Evolutionary conservation across 2,888 invertebrate species (phyloP).

Genomic region (Thecocarcelia acutangulata): DNA sequence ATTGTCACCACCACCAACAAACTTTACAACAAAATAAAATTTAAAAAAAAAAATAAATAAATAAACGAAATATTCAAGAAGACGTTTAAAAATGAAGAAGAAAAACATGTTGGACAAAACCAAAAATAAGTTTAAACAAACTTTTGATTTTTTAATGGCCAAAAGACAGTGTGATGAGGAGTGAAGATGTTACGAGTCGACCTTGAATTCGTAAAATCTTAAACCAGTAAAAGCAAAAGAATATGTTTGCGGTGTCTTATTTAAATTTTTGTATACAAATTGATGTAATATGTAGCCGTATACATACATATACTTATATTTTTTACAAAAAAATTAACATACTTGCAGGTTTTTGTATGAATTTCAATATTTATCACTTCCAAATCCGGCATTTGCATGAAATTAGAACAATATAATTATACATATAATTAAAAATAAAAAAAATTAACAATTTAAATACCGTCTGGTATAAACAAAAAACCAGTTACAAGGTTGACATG

Average conservation of each 20-base stretch:
- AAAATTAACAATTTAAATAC: no score
- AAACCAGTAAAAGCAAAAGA: slow-evolving; percentile 64
- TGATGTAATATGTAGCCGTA: background rate
- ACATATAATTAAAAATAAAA: no score
- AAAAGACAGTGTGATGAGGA: slow-evolving; percentile 17
- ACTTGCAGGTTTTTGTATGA: no score
- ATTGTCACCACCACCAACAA: slow-evolving; percentile 58
- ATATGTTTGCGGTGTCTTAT: slow-evolving; percentile 21
- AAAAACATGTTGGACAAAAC: slow-evolving; percentile 41
- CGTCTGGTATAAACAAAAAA: background rate
- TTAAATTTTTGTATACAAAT: background rate
- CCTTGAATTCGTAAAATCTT: slow-evolving; percentile 72
- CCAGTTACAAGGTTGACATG: background rate
- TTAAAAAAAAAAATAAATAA: background rate
- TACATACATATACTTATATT: no score
- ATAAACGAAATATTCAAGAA: slow-evolving; percentile 4
- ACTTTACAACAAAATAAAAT: slow-evolving; percentile 16
- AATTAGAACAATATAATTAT: no score
- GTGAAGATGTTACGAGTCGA: slow-evolving; percentile 63
- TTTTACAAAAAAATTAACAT: no score
- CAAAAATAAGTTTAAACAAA: slow-evolving; percentile 5
- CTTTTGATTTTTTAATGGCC: slow-evolving; percentile 3
- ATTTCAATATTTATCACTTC: no score
- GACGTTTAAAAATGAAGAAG: slow-evolving; percentile 32
- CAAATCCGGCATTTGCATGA: no score